Base-by-base conservation (phyloP, 2,113 vertebrate genomes). In the Callocephalon fimbriatum region DNA sequence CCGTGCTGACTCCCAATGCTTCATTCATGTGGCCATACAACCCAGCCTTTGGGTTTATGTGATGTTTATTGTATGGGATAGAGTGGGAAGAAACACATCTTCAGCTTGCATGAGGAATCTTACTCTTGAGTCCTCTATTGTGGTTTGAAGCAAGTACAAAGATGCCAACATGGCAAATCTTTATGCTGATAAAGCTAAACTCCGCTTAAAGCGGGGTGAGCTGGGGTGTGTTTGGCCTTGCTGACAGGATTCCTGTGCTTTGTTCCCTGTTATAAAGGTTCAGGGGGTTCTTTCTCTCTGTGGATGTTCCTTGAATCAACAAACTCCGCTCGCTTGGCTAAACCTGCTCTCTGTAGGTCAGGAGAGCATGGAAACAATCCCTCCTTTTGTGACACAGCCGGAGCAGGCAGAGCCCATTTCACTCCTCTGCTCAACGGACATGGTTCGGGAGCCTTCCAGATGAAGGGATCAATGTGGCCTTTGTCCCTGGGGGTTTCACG, bases 391-490 rank as follows among this genome's bases (percentile, higher is more conserved):
- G 38, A 9, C 26, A 4, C 12, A 21, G 54, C 13, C 9, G 4
- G 59, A 25, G 4, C 17, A 25, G 58, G 67, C 67, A 73, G 54
- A 58, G 54, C 73, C 37, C 47, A 3, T 31, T 29, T 47, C 38
- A 4, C 35, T 10, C 3, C 48, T 59, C 15, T 12, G 75, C 48
- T 82, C 3, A 5, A 15, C 4, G 1, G 3, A 44, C 5, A 0
- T 29, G 6, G 42, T 38, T 48, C 3, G 0, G 61, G 82, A 82
- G 47, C 51, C 31, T 42, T 78, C 48, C 42, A 50, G 75, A 15
- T 56, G 42, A 62, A 37, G 74, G 19, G 16, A 12, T 51, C 67
- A 35, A 0, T 5, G 38, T 47, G 53, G 18, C 26, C 68, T 48
- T 86, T 72, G 80, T 58, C 66, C 12, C 40, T 1, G 1, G 32